Evolutionary conservation across 2,113 vertebrate species (phyloP).

Genomic region (Sturnus vulgaris): DNA sequence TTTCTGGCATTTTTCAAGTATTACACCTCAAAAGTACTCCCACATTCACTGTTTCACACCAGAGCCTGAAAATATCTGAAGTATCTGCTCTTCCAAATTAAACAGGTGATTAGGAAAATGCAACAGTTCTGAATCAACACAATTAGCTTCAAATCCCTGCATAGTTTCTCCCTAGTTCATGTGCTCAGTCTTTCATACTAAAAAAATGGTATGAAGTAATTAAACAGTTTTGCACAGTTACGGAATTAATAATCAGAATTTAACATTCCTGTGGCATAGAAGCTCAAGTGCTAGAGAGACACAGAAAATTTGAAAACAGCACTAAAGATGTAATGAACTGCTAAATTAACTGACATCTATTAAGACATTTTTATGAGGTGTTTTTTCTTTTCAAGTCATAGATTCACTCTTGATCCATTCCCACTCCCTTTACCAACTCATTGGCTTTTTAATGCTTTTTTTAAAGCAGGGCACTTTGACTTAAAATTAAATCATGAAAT

Average conservation of each 20-base stretch:
- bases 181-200: neutral
- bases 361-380: neutral
- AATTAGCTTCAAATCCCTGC: neutral
- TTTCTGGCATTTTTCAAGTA: neutral
- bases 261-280: neutral
- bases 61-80: neutral
- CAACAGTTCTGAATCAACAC: neutral
- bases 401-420: neutral
- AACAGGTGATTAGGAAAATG: neutral
- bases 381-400: neutral
- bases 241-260: neutral
- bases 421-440: neutral
- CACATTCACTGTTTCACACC: neutral
- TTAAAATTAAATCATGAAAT: neutral
- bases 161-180: neutral
- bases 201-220: neutral
- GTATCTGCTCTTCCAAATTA: neutral
- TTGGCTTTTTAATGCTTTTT: neutral
- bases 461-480: neutral
- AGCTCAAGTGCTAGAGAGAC: neutral
- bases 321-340: neutral
- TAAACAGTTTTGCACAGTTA: neutral
- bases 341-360: neutral
- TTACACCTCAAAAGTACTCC: neutral
- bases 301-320: neutral